phyloP scores from a whole-genome alignment of 2,113 vertebrate genomes.

The Irena cyanogastra region DNA sequence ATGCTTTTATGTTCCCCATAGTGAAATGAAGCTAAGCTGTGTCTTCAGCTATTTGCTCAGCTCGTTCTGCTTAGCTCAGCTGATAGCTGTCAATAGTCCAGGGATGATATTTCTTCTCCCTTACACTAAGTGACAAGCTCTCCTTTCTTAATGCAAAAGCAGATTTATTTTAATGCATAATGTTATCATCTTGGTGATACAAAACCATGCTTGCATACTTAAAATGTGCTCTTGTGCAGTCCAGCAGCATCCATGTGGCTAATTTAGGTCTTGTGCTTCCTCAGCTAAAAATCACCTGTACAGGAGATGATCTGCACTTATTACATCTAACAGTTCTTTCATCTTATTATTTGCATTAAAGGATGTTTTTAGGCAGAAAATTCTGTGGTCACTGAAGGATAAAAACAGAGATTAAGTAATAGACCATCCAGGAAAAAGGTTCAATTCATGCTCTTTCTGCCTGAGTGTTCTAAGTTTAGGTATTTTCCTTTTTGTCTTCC shows the following conservation, averaged over 20 bases:
- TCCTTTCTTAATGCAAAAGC: not conserved
- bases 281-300: constrained; percentile 71
- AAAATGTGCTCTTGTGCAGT: not conserved
- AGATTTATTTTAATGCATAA: not conserved
- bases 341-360: constrained; percentile 80
- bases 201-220: constrained; percentile 25
- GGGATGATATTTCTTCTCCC: not conserved
- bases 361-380: constrained; percentile 77
- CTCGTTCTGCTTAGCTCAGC: not conserved
- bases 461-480: constrained; percentile 59
- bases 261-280: constrained; percentile 44
- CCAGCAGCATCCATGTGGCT: constrained; percentile 20
- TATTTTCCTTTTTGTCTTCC: constrained; percentile 64
- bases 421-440: constrained; percentile 27
- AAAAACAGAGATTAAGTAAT: constrained; percentile 75
- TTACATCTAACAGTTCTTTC: constrained; percentile 71
- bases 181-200: not conserved
- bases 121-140: not conserved
- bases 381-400: constrained; percentile 66
- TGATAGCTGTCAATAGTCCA: not conserved
- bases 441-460: constrained; percentile 10
- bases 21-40: not conserved
- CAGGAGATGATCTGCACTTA: constrained; percentile 79
- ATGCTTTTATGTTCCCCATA: not conserved
- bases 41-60: not conserved